Evolutionary conservation across 2,797 vertebrate genomes (phyloP), one percentile per base, ranked within the genome.

Genomic region (Coregonus suidteri): DNA sequence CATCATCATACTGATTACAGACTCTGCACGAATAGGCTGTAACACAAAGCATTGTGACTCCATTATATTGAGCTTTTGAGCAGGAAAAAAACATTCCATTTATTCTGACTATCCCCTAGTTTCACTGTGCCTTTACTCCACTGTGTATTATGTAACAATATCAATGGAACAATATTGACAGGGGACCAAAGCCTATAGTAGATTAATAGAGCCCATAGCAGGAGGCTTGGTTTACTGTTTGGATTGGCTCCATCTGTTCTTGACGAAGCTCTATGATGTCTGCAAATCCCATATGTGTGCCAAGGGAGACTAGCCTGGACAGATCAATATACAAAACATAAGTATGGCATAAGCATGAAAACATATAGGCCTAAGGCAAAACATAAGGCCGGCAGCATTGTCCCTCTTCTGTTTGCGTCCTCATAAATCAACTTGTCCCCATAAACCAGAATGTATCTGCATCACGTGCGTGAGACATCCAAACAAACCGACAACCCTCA

Each of bases 211-310:
- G 37, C 25, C 25, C 41, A 62, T 41, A 25, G 30, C 56, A 51
- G 56, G 13, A 67, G 76, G 62, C 62, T 67, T 13, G 31, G 73
- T 53, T 79, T 70, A 71, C 77, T 25, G 67, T 75, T 53, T 75
- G 51, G 31, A 37, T 64, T 25, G 25, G 31, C 41, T 59, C 53
- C 16, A 18, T 54, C 18, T 9, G n/a, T 35, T 53, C 13, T 54
- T 25, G 25, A 25, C 25, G 25, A 53, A 73, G 25, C 14, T 53
- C 51, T 31, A 25, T 6, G 6, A 53, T 34, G 51, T 31, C 71
- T 54, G 14, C 51, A 9, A 3, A 47, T 2, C 71, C 25, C 25
- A 25, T 25, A 30, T 7, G 47, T 14, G 14, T 7, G 25, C 51
- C 14, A n/a, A n/a, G 16, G 35, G 37, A 7, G 9, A 47, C 64